Percentiles rank a stretch among this genome's conserved stretches.
Evolutionary conservation across 2,113 vertebrate species (phyloP).

Genomic region (Chitala chitala): DNA sequence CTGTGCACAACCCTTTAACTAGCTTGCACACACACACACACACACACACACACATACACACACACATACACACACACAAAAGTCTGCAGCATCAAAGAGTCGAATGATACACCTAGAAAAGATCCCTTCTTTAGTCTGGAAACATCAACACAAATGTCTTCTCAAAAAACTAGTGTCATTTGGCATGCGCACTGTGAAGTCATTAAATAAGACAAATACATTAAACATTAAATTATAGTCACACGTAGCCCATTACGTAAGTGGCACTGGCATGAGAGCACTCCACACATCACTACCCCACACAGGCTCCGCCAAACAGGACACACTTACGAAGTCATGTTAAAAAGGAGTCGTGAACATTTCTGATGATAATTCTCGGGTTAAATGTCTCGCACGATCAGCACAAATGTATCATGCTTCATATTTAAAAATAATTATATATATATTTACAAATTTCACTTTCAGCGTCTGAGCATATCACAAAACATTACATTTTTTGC

Average conservation of each 20-base stretch:
- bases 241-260: neutral
- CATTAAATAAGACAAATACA: slow-evolving; percentile 33
- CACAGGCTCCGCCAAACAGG: neutral
- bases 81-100: neutral
- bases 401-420: neutral
- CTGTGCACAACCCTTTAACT: neutral
- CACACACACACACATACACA: neutral
- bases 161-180: neutral
- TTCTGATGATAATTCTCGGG: neutral
- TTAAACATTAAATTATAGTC: slow-evolving; percentile 24
- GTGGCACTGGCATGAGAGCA: neutral
- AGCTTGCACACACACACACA: neutral
- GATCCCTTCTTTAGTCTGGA: neutral
- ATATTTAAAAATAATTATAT: neutral
- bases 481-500: too few relatives aligned
- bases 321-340: slow-evolving; percentile 4
- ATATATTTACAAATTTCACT: too few relatives aligned
- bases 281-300: neutral
- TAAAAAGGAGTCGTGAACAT: neutral
- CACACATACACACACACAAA: neutral
- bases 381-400: too few relatives aligned
- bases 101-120: neutral
- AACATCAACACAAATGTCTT: slow-evolving; percentile 3
- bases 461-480: too few relatives aligned
- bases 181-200: slow-evolving; percentile 17